Evolutionary conservation across 2,113 vertebrate species (phyloP).

Genomic region (Lagopus muta): DNA sequence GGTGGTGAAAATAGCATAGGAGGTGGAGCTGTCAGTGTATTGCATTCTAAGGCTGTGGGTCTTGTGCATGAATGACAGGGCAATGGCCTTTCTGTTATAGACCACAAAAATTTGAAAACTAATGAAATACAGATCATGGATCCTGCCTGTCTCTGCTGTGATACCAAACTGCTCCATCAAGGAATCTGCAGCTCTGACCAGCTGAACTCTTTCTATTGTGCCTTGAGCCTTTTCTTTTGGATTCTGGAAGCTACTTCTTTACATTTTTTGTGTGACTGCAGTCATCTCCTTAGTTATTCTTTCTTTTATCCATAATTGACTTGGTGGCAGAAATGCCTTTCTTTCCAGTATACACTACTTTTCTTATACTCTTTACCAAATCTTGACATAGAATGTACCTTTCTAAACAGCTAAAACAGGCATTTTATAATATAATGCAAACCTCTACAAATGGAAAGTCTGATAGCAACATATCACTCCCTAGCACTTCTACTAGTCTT

Average conservation of each 20-base stretch:
- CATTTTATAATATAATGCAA: not conserved
- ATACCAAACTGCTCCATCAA: not conserved
- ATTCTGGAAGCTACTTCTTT: not conserved
- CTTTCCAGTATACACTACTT: not conserved
- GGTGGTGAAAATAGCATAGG: not conserved
- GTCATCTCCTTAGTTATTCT: not conserved
- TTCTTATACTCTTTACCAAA: not conserved
- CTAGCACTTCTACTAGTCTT: not conserved
- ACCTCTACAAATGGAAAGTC: not conserved
- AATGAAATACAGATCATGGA: fast-evolving
- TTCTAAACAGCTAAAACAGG: not conserved
- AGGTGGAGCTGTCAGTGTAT: not conserved
- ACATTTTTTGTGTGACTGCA: not conserved
- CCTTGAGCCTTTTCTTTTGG: not conserved
- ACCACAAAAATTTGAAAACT: not conserved
- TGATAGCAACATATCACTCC: not conserved
- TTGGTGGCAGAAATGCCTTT: not conserved
- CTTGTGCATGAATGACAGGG: not conserved
- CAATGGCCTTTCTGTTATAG: fast-evolving
- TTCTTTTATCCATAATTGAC: not conserved
- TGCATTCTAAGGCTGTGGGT: fast-evolving
- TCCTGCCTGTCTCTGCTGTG: not conserved
- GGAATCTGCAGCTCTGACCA: not conserved
- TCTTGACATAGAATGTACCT: not conserved
- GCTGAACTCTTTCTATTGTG: not conserved